These are phyloP conservation scores for Myotis planiceps DNA, from an alignment of 2,797 vertebrate genomes.

Conservation along the genomic window DNA sequence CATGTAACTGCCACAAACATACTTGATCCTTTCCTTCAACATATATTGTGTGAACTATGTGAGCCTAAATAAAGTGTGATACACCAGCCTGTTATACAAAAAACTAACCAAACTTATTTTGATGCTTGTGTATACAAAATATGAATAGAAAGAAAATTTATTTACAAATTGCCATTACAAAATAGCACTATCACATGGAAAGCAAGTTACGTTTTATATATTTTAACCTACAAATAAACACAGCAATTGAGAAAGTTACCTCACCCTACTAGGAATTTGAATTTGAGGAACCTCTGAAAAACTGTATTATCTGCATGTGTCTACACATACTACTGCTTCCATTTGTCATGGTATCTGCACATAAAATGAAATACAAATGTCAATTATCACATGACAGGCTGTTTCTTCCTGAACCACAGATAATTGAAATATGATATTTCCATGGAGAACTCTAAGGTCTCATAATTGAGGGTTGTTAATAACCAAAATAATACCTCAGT, in stretches of 20 bases:
- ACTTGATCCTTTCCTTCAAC: background rate
- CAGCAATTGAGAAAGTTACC: background rate
- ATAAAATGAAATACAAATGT: background rate
- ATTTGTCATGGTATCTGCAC: background rate
- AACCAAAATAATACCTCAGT: constrained; percentile 61
- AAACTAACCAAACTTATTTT: background rate
- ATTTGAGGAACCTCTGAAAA: background rate
- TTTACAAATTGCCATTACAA: background rate
- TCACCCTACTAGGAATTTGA: background rate
- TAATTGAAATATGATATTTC: background rate
- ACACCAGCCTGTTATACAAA: background rate
- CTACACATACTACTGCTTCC: background rate
- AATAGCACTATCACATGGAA: background rate
- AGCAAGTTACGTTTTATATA: background rate
- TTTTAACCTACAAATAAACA: background rate
- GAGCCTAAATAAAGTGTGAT: background rate
- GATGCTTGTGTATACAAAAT: background rate
- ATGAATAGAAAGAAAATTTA: background rate
- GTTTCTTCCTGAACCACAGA: background rate
- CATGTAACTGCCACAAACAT: background rate
- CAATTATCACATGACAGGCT: background rate
- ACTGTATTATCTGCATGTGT: background rate
- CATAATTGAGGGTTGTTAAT: background rate
- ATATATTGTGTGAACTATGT: background rate
- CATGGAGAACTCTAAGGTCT: background rate